Base-by-base conservation (phyloP, 2,113 vertebrate species). In the Electrona antarctica region DNA sequence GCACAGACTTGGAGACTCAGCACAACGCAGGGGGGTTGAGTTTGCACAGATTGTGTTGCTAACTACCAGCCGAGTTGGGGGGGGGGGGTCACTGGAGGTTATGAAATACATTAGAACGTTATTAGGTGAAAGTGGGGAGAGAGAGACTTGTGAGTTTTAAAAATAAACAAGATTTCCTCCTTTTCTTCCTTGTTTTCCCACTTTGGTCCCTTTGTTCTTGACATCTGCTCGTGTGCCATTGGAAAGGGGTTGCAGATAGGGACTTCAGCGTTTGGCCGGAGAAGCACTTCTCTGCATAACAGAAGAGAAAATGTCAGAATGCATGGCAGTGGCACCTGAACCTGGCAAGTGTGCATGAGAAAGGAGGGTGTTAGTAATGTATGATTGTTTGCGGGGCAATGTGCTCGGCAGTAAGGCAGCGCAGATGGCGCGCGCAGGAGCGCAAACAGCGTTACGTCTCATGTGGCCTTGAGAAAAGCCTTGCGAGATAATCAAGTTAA, bases 251-350 rank as follows among this genome's bases (percentile, higher is more conserved):
- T 46, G 79, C 55, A 33, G 67, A 71, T 59, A 71, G 76, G 78
- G 82, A 69, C 62, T 64, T 99, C 96, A 99, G 91, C 96, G 97
- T 91, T 97, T 96, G 45, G 95, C 90, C 67, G 97, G 96, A 56
- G 97, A 98, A 71, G 96, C 93, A n/a, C 96, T 95, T 88, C 96
- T 96, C 97, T 99, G 91, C 1, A 51, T 56, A 60, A 91, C 79
- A 88, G 66, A 83, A 1, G 63, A 79, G 64, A 46, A 61, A 73
- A 59, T 3, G 71, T 9, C 0, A n/a, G 8, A 79, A 12, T 33
- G 10, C 12, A 21, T 4, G 11, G 13, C 46, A 6, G 0, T 28
- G 9, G 9, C 10, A 11, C 13, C 7, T 41, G 33, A 41, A 41
- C 3, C 33, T 52, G 13, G 13, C 50, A 6, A 9, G 3, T 11